Percentiles rank a stretch among this genome's conserved stretches.
phyloP scores from a whole-genome alignment of 2,113 vertebrate species.

The Halcyon senegalensis region DNA sequence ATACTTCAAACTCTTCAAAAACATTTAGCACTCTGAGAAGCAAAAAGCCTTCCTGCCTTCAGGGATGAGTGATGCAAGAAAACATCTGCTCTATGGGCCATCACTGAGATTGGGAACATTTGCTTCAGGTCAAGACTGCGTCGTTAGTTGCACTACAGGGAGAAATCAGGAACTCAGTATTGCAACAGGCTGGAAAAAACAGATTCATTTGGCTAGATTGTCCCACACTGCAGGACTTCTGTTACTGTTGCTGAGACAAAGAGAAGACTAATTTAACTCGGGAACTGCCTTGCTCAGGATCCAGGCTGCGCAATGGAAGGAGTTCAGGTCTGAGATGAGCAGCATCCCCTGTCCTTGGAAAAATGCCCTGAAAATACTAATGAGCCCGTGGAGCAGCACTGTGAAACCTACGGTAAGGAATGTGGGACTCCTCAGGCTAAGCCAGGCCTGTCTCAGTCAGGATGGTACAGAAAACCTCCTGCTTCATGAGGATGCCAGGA shows the following conservation, averaged over 20 bases:
- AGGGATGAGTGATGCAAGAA: neutral
- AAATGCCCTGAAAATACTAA: neutral
- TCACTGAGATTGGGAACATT: slow-evolving; percentile 11
- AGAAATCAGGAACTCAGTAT: slow-evolving; percentile 29
- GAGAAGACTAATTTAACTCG: neutral
- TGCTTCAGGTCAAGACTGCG: neutral
- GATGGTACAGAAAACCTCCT: neutral
- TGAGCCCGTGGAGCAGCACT: neutral
- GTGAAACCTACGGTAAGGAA: neutral
- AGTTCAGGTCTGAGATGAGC: neutral
- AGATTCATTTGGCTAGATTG: neutral
- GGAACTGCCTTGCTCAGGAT: neutral
- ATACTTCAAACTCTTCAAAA: slow-evolving; percentile 3
- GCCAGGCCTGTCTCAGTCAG: neutral
- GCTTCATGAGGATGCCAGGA: neutral
- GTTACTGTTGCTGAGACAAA: neutral
- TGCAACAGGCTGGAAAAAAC: slow-evolving; percentile 17
- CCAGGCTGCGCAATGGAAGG: neutral
- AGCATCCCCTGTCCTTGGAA: neutral
- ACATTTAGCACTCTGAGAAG: neutral
- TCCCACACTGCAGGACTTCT: neutral
- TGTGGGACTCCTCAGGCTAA: neutral
- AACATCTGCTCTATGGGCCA: slow-evolving; percentile 46
- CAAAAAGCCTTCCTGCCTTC: slow-evolving; percentile 12
- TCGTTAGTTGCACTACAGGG: slow-evolving; percentile 28